Percentiles rank a stretch among this genome's conserved stretches.
Conservation (phyloP, 2,797 vertebrate genomes). For the Hippopotamyrus pictus region DNA sequence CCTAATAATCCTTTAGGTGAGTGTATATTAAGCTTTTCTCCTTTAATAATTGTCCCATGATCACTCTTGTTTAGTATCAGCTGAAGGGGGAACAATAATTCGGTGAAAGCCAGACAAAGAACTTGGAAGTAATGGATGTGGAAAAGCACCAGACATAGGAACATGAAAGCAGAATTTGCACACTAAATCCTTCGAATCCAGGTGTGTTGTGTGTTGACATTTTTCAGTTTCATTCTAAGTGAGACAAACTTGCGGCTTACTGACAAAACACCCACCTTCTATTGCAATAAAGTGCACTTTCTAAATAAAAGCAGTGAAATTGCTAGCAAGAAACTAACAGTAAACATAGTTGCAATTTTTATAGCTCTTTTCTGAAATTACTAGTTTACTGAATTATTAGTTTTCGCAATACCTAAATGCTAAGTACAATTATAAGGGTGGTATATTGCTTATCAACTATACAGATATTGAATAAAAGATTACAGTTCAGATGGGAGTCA, state of each 20-base stretch:
- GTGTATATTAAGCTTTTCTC: neutral
- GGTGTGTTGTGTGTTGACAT: neutral
- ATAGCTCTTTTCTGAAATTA: neutral
- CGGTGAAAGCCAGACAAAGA: neutral
- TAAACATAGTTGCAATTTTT: neutral
- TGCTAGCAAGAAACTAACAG: neutral
- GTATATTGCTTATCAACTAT: neutral
- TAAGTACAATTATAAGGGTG: neutral
- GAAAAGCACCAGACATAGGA: neutral
- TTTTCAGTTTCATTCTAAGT: neutral
- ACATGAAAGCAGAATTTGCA: neutral
- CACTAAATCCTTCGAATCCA: neutral
- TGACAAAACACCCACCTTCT: constrained; percentile 4
- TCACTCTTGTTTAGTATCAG: neutral
- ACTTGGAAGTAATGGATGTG: neutral
- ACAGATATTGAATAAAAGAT: neutral
- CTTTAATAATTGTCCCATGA: neutral
- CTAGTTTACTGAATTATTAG: neutral
- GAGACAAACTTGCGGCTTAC: neutral
- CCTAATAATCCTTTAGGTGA: too few relatives aligned
- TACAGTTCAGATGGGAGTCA: neutral
- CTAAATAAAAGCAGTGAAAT: neutral
- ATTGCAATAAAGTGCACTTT: neutral
- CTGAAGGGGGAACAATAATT: neutral
- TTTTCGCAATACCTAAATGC: neutral